Evolutionary conservation across 1,140 invertebrate species (phyloP), one percentile per base, ranked within the genome.

Genomic region (Lordiphosa mommai): DNA sequence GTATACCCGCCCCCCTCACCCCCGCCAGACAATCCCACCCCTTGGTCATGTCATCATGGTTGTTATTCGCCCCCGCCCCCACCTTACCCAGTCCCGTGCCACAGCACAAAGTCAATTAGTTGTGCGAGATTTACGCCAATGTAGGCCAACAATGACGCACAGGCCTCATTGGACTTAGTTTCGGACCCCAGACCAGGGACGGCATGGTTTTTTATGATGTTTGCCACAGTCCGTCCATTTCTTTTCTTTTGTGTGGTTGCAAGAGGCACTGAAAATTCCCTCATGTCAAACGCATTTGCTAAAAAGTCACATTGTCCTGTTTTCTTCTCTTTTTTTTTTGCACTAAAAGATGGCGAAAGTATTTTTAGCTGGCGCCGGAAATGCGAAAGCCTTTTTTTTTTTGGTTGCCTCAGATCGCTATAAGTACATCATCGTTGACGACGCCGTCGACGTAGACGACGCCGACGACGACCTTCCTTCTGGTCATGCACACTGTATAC

Each of bases 291-390:
- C 72, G 55, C 55, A 74, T 65, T 76, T 55, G 72, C 56, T 20
- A 61, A 72, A 61, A 68, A 57, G 50, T 59, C 53, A 67, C 40
- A 51, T 61, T 37, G 32, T 17, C 29, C 43, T 12, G 7, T 30
- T 52, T 29, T 12, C 14, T 1, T 3, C 44, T 4, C 9, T 29
- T 0, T 4, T 0, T 10, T 12, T 8, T 12, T n/a, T 7, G 37
- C 9, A 9, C 12, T 40, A 17, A 73, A 72, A 79, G 64, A 79
- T 69, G 64, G 80, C 55, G 80, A 79, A 67, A 80, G n/a, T 80
- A 79, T 79, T 74, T 79, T 80, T 80, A 79, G 74, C 60, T 73
- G 74, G 74, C 74, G 74, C 74, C 74, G 74, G 74, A 79, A 80
- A 79, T 79, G 70, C 70, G 70, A 79, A 73, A 74, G 65, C 52